These are phyloP conservation scores for Melanocharis versteri DNA, from an alignment of 2,113 vertebrate genomes.

Conservation along the genomic window DNA sequence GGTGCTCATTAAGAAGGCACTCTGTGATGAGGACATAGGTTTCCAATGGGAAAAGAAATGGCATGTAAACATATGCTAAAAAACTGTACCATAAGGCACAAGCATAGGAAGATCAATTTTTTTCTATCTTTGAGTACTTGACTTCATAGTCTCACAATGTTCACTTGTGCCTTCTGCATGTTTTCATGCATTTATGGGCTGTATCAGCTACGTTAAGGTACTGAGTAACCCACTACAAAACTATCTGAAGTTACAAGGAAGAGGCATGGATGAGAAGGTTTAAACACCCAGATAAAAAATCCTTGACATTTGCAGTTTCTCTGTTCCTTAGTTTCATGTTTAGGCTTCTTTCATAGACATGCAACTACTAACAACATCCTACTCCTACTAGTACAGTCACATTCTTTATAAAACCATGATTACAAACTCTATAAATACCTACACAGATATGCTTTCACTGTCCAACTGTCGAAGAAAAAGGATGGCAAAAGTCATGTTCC, in stretches of 20 bases:
- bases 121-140: background rate
- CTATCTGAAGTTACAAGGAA: background rate
- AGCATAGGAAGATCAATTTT: background rate
- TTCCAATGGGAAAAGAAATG: background rate
- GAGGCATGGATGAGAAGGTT: background rate
- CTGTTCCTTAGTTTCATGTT: background rate
- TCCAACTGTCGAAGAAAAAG: background rate
- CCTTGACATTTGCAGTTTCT: background rate
- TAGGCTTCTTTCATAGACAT: background rate
- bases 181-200: background rate
- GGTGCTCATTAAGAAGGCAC: conserved; percentile 11
- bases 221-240: background rate
- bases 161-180: background rate
- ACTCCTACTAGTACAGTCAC: background rate
- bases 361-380: background rate
- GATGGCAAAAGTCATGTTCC: background rate
- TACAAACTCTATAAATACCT: background rate
- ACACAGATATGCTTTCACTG: background rate
- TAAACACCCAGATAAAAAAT: background rate
- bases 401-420: background rate
- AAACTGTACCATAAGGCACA: background rate
- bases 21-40: background rate
- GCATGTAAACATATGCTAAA: background rate
- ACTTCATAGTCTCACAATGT: background rate
- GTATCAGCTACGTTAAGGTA: background rate